Evolutionary conservation across 2,797 vertebrate genomes (phyloP).

Genomic region (Megaceryle alcyon): DNA sequence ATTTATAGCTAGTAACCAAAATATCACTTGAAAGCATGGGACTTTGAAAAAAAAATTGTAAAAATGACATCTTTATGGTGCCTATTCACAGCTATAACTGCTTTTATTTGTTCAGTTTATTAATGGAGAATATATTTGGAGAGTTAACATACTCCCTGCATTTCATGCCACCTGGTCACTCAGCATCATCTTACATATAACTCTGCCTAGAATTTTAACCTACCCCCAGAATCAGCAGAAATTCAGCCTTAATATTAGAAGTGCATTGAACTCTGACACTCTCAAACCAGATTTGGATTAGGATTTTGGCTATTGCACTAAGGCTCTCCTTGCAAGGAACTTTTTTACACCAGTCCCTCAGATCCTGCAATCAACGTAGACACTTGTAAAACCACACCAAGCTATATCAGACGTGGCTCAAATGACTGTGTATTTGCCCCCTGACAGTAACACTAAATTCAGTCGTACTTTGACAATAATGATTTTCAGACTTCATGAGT

Average conservation of each 20-base stretch:
- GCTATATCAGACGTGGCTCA: background rate
- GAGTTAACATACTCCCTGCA: background rate
- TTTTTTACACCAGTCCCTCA: rapidly evolving
- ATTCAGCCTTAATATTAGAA: background rate
- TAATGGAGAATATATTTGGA: background rate
- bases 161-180: background rate
- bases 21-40: background rate
- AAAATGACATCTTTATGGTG: conserved; percentile 7
- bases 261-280: background rate
- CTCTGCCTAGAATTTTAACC: background rate
- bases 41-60: background rate
- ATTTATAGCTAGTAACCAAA: background rate
- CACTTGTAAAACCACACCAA: background rate
- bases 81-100: background rate
- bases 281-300: background rate
- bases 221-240: background rate
- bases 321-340: background rate
- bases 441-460: background rate
- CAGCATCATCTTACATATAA: background rate
- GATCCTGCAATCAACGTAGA: background rate
- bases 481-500: background rate
- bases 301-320: background rate
- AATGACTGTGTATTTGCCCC: background rate
- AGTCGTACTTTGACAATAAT: background rate
- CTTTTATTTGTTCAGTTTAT: background rate